Evolutionary conservation across 2,113 vertebrate species (phyloP).

Genomic region (Cepphus grylle): DNA sequence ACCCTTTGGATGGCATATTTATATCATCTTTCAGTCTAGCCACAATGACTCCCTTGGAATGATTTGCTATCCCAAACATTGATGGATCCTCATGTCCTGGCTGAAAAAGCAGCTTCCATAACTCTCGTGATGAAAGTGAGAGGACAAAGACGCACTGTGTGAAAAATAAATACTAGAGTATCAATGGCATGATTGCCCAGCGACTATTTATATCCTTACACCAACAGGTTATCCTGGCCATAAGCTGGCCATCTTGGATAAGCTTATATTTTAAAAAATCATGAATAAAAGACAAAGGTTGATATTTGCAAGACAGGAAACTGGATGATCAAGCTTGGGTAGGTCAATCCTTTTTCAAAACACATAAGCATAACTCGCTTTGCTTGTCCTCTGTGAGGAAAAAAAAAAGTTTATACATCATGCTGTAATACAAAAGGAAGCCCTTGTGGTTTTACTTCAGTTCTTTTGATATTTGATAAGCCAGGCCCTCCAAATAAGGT

Average conservation of each 20-base stretch:
- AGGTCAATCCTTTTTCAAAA: not conserved
- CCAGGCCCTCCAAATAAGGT: not conserved
- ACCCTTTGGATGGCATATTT: not conserved
- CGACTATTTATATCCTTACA: not conserved
- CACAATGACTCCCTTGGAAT: not conserved
- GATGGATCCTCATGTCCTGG: not conserved
- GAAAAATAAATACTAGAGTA: not conserved
- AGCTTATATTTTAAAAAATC: not conserved
- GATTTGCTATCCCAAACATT: not conserved
- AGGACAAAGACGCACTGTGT: not conserved
- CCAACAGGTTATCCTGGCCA: not conserved
- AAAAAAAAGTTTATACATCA: not conserved
- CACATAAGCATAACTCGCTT: constrained; percentile 39
- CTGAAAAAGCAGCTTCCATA: not conserved
- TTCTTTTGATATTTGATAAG: not conserved
- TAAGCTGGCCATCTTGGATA: not conserved
- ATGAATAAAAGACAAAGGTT: not conserved
- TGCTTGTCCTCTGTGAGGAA: not conserved
- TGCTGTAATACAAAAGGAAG: not conserved
- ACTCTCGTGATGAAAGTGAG: not conserved
- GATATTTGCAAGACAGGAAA: constrained; percentile 12
- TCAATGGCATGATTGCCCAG: not conserved
- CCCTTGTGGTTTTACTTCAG: not conserved
- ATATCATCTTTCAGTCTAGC: not conserved
- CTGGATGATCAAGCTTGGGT: not conserved